These are phyloP conservation scores for Ctenomys sociabilis DNA, from an alignment of 2,113 vertebrate species.

Conservation along the genomic window DNA sequence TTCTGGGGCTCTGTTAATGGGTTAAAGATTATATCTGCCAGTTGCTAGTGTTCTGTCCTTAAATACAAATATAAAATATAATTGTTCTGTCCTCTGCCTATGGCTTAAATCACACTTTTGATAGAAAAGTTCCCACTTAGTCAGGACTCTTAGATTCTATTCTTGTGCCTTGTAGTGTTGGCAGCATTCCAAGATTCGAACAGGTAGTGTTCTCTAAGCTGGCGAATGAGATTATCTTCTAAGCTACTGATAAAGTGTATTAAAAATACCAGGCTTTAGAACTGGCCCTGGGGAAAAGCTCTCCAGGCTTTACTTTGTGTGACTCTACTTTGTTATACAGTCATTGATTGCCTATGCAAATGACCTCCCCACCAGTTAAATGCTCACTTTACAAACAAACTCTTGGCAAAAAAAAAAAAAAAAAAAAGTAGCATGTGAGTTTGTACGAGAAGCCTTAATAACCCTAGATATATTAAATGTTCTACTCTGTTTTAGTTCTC, in stretches of 20 bases:
- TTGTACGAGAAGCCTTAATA: not conserved
- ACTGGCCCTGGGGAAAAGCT: not conserved
- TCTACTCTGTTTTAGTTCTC: not conserved
- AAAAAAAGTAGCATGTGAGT: not conserved
- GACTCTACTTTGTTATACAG: not conserved
- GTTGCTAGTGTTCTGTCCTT: not conserved
- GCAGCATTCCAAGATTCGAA: slow-evolving; percentile 56
- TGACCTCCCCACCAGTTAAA: not conserved
- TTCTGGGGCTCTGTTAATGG: not conserved
- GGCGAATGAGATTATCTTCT: not conserved
- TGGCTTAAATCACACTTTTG: not conserved
- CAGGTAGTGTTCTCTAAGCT: slow-evolving; percentile 22
- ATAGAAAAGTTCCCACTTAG: slow-evolving; percentile 40
- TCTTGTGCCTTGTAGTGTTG: slow-evolving; percentile 23
- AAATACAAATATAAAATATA: slow-evolving; percentile 22
- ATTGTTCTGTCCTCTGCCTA: not conserved
- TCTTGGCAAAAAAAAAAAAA: too few species aligned
- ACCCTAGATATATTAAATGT: not conserved
- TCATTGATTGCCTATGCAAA: not conserved
- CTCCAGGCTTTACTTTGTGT: slow-evolving; percentile 3
- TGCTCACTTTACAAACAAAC: not conserved
- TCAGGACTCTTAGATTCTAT: slow-evolving; percentile 43
- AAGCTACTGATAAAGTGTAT: slow-evolving; percentile 51
- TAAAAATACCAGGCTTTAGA: slow-evolving; percentile 25
- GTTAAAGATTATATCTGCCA: not conserved